A percentile compares a stretch with the other conserved stretches of the same genome.
Evolutionary conservation across 1,140 invertebrate genomes (phyloP).

Genomic region (Drosophila guanche): DNA sequence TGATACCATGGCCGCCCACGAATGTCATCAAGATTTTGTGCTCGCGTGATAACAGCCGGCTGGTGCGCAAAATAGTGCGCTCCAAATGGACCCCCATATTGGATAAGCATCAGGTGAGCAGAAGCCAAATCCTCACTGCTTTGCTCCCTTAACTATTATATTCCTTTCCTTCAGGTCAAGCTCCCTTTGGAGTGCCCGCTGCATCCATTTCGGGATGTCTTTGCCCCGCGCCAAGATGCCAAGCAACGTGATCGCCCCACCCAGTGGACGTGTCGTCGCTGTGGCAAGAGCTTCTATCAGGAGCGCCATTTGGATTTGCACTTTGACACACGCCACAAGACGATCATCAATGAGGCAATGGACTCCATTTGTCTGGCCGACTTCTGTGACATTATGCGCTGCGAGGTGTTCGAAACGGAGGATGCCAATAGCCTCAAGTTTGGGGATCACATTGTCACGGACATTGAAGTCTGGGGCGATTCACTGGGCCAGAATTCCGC

Average conservation of each 20-base stretch:
- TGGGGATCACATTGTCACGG: slow-evolving; percentile 87
- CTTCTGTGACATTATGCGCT: slow-evolving; percentile 97
- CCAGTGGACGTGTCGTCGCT: slow-evolving; percentile 95
- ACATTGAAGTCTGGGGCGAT: slow-evolving; percentile 90
- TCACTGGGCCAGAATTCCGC: slow-evolving; percentile 86
- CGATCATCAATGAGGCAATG: slow-evolving; percentile 92
- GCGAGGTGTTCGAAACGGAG: slow-evolving; percentile 92
- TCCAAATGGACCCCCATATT: slow-evolving; percentile 95
- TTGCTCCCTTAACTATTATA: no score
- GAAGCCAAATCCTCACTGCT: not conserved
- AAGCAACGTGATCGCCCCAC: slow-evolving; percentile 92
- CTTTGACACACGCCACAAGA: slow-evolving; percentile 94
- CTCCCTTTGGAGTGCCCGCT: slow-evolving; percentile 95
- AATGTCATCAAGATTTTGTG: slow-evolving; percentile 93
- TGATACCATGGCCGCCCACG: slow-evolving; percentile 94
- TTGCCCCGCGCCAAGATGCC: slow-evolving; percentile 91
- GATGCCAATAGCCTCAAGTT: slow-evolving; percentile 85
- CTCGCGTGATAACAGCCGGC: slow-evolving; percentile 93
- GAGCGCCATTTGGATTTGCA: slow-evolving; percentile 94
- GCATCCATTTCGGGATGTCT: slow-evolving; percentile 93
- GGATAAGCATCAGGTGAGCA: slow-evolving; percentile 90
- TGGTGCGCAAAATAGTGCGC: slow-evolving; percentile 94
- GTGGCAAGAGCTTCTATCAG: slow-evolving; percentile 95
- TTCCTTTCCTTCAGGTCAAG: slow-evolving; percentile 83
- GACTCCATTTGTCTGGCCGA: slow-evolving; percentile 95